Percentiles rank a stretch among this genome's conserved stretches.
Evolutionary conservation across 2,888 invertebrate species (phyloP).

Genomic region (Papilio protenor): DNA sequence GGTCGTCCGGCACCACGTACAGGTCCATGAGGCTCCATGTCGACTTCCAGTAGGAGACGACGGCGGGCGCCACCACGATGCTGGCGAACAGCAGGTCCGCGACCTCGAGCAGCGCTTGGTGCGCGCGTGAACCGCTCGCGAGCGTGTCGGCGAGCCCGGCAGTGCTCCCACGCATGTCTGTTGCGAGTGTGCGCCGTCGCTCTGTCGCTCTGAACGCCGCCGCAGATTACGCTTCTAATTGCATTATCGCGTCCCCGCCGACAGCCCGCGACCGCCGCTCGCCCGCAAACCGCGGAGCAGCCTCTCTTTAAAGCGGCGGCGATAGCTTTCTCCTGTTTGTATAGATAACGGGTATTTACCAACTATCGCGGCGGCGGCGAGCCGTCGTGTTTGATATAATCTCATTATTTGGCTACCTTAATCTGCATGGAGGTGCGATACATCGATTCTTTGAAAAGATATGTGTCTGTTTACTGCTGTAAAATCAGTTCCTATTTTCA

Average conservation of each 20-base stretch:
- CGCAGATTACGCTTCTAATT: constrained; percentile 72
- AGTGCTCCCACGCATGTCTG: constrained; percentile 87
- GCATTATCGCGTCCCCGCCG: constrained; percentile 77
- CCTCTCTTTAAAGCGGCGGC: constrained; percentile 51
- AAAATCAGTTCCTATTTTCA: not conserved
- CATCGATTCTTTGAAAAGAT: not conserved
- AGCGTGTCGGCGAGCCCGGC: constrained; percentile 87
- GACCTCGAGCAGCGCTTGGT: constrained; percentile 84
- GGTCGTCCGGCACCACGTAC: constrained; percentile 87
- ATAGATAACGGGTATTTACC: constrained; percentile 42
- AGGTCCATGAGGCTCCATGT: constrained; percentile 92
- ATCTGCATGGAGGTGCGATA: constrained; percentile 11
- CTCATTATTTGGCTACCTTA: constrained; percentile 1
- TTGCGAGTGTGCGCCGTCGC: constrained; percentile 63
- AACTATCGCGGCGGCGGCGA: not conserved
- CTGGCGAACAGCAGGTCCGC: constrained; percentile 90
- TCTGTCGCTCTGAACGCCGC: constrained; percentile 59
- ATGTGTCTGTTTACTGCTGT: not conserved
- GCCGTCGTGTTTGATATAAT: not conserved
- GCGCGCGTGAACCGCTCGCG: constrained; percentile 81
- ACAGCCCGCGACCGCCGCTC: constrained; percentile 58
- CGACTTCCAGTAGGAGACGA: constrained; percentile 94
- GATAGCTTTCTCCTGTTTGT: constrained; percentile 49
- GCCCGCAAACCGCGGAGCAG: constrained; percentile 57
- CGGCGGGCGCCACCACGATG: constrained; percentile 90